Percentiles rank a stretch among this genome's conserved stretches.
These are phyloP conservation scores for Siniperca obscura DNA, from an alignment of 2,797 vertebrate genomes.

Conservation along the genomic window DNA sequence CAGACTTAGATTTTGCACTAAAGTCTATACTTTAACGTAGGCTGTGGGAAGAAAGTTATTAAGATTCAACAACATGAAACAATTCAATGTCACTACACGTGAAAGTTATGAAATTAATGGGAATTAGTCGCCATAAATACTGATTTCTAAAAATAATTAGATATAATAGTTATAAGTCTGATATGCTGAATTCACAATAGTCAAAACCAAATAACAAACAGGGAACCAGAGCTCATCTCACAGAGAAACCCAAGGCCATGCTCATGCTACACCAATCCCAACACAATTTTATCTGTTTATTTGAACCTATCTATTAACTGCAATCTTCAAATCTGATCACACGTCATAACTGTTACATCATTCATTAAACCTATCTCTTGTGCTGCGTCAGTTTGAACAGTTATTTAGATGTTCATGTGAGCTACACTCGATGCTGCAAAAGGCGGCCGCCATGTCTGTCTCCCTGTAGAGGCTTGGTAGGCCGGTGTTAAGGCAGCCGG, in stretches of 20 bases:
- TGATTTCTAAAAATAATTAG: not conserved
- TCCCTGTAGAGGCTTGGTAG: conserved; percentile 51
- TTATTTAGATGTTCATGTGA: conserved; percentile 1
- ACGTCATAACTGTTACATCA: not conserved
- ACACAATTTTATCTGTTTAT: not conserved
- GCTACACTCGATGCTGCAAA: conserved; percentile 27
- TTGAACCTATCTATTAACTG: not conserved
- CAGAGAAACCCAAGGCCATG: conserved; percentile 4
- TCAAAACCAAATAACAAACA: not conserved
- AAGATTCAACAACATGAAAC: not conserved
- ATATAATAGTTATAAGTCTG: too few relatives aligned
- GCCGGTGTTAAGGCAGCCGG: conserved; percentile 38
- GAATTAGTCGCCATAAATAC: not conserved
- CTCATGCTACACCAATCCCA: not conserved
- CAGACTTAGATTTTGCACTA: conserved; percentile 8
- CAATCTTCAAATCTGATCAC: not conserved
- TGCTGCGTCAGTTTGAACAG: not conserved
- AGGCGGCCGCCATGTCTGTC: conserved; percentile 63
- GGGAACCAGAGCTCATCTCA: not conserved
- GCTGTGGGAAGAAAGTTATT: not conserved
- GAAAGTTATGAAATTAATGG: not conserved
- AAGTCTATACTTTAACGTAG: not conserved
- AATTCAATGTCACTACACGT: not conserved
- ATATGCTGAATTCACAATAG: not conserved
- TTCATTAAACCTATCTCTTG: not conserved